Percentiles rank a stretch among this genome's conserved stretches.
Evolutionary conservation across 2,888 invertebrate genomes (phyloP).

Genomic region (Petrophora chlorosata): DNA sequence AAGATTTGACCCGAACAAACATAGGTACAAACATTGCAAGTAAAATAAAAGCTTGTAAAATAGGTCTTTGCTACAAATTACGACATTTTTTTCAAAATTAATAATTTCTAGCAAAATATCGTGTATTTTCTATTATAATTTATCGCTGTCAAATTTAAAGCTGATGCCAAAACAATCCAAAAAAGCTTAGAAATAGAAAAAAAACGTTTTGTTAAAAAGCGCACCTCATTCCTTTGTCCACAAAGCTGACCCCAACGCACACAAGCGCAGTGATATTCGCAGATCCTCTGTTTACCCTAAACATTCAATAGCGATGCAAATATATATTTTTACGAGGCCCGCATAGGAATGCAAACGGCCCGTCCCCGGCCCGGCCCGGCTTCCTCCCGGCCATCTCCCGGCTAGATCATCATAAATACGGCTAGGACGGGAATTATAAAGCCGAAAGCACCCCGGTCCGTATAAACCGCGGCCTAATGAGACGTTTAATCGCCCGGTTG

Average conservation of each 20-base stretch:
- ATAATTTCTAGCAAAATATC: no score
- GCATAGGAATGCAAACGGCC: constrained; percentile 48
- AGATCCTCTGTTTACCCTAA: constrained; percentile 45
- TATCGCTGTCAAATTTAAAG: no score
- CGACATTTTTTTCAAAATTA: no score
- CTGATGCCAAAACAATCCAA: no score
- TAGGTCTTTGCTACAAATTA: no score
- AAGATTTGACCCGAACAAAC: no score
- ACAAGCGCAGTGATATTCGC: constrained; percentile 5
- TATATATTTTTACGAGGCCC: constrained; percentile 50
- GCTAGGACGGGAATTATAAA: constrained; percentile 41
- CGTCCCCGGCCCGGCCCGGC: background rate
- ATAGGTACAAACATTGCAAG: no score
- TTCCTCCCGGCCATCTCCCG: background rate
- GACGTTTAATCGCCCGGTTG: constrained; percentile 56
- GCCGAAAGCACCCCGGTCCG: constrained; percentile 27
- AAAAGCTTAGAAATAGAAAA: no score
- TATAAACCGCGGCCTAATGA: constrained; percentile 53
- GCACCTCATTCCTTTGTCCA: constrained; percentile 3
- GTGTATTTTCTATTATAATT: no score
- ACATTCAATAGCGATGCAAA: constrained; percentile 55
- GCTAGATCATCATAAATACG: constrained; percentile 44
- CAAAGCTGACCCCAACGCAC: background rate
- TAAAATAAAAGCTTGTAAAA: no score
- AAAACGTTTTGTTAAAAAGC: background rate